Evolutionary conservation across 2,113 vertebrate genomes (phyloP), one percentile per base, ranked within the genome.

Genomic region (Prionailurus viverrinus): DNA sequence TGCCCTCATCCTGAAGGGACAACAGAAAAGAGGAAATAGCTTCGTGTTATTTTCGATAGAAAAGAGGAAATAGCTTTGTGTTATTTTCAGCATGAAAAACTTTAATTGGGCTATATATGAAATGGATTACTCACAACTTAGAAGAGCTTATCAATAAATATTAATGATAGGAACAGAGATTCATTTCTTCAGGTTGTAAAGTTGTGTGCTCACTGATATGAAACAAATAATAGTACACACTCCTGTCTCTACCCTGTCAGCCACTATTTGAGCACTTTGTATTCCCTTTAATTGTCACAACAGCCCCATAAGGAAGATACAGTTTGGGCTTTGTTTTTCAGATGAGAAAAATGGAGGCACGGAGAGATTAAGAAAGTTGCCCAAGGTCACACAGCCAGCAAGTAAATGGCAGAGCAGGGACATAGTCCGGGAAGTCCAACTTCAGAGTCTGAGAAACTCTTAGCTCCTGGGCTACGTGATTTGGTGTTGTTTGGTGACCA

Each of bases 271-370:
- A 81, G 51, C 27, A 45, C 69, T 78, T 88, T 58, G 7, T 61
- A 25, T n/a, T 65, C 74, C 53, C 53, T 74, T 65, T 53, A 19
- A 81, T 80, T 68, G 33, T 78, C 48, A 66, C 48, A 81, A 23
- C 33, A 41, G 23, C 79, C n/a, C 53, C 65, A 1, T 48, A 21
- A 87, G 14, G 71, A 53, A 79, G 76, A 25, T 65, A 29, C 45
- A n/a, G 53, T 95, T 92, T 78, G 82, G 41, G 53, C 61, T 84
- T 97, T 7, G 15, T 84, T 79, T 92, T 79, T 53, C n/a, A 71
- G 53, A 45, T 53, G n/a, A 89, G 89, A 71, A 71, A 29, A 78
- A 84, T 4, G 7, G 68, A 93, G 78, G 51, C 23, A 18, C 69
- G 31, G 39, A 61, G 58, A 74, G 66, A 33, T 68, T 39, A 51